Evolutionary conservation across 2,888 invertebrate species (phyloP).

Genomic region (Coleophora flavipennella): DNA sequence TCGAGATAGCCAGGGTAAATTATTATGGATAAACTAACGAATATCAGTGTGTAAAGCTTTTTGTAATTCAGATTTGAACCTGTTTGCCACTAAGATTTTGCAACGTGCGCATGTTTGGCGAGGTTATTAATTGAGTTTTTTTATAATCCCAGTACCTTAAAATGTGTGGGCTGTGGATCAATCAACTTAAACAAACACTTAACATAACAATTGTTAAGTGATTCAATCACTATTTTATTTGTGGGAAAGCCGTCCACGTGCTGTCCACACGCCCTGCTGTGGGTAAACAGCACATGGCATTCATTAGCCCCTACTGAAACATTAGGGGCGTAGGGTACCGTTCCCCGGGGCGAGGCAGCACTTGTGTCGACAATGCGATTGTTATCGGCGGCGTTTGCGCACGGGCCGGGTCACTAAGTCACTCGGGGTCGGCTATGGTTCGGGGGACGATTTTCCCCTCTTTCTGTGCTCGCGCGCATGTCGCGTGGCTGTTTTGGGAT

Average conservation of each 20-base stretch:
- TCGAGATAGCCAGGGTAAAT: too few relatives aligned
- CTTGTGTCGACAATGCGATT: conserved; percentile 48
- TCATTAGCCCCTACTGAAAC: conserved; percentile 32
- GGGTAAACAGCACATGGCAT: conserved; percentile 39
- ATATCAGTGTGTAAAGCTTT: too few relatives aligned
- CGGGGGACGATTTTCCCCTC: conserved; percentile 18
- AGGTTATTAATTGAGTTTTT: too few relatives aligned
- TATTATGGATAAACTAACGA: too few relatives aligned
- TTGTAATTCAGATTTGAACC: too few relatives aligned
- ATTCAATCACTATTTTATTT: conserved; percentile 27
- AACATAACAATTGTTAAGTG: neutral
- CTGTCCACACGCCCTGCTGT: conserved; percentile 50
- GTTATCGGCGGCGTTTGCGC: conserved; percentile 38
- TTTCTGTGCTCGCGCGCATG: conserved; percentile 31
- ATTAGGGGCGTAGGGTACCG: conserved; percentile 10
- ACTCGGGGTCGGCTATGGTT: conserved; percentile 25
- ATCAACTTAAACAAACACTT: neutral
- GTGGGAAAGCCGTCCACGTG: conserved; percentile 52
- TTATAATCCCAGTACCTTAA: too few relatives aligned
- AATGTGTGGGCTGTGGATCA: too few relatives aligned
- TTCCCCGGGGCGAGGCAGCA: conserved; percentile 10
- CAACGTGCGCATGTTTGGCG: too few relatives aligned
- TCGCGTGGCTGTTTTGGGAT: conserved; percentile 31
- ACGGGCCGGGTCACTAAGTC: conserved; percentile 52
- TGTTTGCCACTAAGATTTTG: too few relatives aligned